Conservation (phyloP, 2,113 vertebrate species). For the Poeciliopsis occidentalis region DNA sequence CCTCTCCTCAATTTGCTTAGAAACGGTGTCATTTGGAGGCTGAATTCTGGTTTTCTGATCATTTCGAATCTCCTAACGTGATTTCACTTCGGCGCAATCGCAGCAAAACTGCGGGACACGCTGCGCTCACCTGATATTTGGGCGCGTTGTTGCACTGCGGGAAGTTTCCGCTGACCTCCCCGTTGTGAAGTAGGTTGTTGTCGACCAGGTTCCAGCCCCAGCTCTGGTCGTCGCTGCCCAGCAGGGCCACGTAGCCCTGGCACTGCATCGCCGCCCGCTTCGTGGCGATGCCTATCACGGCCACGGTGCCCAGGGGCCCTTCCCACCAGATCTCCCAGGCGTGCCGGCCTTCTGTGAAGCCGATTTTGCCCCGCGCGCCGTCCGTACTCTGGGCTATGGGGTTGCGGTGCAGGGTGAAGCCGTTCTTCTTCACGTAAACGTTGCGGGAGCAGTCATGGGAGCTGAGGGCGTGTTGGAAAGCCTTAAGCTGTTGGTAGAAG, state of each 20-base stretch:
- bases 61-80: too few relatives aligned
- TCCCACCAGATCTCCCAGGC: conserved; percentile 99
- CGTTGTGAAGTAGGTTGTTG: conserved; percentile 97
- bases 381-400: conserved; percentile 99
- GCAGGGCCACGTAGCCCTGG: conserved; percentile 95
- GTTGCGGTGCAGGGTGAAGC: conserved; percentile 97
- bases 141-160: conserved; percentile 99
- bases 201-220: conserved; percentile 99
- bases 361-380: conserved; percentile 95
- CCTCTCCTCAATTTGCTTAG: background rate
- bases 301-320: conserved; percentile 96
- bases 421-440: conserved; percentile 98
- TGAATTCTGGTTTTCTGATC: background rate
- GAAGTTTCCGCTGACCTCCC: conserved; percentile 97
- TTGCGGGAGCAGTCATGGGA: conserved; percentile 98
- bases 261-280: conserved; percentile 97
- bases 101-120: too few relatives aligned
- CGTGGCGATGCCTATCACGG: conserved; percentile 96
- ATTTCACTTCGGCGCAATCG: too few relatives aligned
- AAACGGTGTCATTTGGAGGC: too few relatives aligned
- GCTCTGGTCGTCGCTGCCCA: conserved; percentile 98
- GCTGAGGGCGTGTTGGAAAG: conserved; percentile 94
- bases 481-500: conserved; percentile 84
- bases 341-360: conserved; percentile 95
- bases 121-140: conserved; percentile 90